Conservation (phyloP, 2,797 vertebrate genomes). For the Leptodactylus fallax region DNA sequence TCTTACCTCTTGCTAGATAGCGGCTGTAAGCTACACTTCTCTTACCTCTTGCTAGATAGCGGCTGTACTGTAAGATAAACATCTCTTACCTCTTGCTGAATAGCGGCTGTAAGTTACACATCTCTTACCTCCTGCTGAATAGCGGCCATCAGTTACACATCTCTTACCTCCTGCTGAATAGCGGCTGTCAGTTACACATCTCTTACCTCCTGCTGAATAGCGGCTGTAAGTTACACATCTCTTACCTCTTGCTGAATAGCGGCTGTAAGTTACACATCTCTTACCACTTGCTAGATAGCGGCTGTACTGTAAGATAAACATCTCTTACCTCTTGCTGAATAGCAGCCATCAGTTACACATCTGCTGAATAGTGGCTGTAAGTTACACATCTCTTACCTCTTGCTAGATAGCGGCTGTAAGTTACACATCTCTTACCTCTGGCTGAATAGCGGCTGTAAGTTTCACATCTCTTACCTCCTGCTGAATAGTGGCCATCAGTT, state of each 20-base stretch:
- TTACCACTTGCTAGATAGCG: too few species aligned
- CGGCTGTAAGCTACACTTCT: constrained; percentile 19
- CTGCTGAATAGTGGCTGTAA: constrained; percentile 69
- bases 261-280: not conserved
- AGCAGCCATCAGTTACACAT: constrained; percentile 54
- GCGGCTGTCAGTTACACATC: constrained; percentile 54
- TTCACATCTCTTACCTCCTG: too few species aligned
- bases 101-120: constrained; percentile 68
- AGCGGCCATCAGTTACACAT: constrained; percentile 54
- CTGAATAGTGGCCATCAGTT: constrained; percentile 69
- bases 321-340: too few species aligned
- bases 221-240: constrained; percentile 26
- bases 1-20: too few species aligned
- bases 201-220: too few species aligned
- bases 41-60: too few species aligned
- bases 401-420: constrained; percentile 71
- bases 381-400: not conserved
- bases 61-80: constrained; percentile 9
- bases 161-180: too few species aligned
- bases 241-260: too few species aligned
- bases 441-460: constrained; percentile 70
- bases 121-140: too few species aligned
- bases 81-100: too few species aligned
- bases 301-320: constrained; percentile 9
- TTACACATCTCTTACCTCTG: not conserved